Evolutionary conservation across 1,140 invertebrate genomes (phyloP).

Genomic region (Ceratina calcarata): DNA sequence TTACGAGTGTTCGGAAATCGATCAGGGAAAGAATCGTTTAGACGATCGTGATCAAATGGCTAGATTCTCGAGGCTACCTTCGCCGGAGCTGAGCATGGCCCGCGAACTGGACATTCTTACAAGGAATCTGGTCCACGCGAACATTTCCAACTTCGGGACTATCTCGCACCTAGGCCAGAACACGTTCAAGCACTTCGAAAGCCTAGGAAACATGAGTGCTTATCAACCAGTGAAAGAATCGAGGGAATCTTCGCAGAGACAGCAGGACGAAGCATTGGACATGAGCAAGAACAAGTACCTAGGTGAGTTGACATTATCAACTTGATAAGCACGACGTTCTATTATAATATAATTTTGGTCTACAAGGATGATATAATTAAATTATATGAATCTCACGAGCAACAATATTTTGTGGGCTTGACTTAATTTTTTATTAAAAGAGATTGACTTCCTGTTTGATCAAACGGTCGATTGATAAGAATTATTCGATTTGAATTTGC

Average conservation of each 20-base stretch:
- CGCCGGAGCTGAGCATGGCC: slow-evolving; percentile 69
- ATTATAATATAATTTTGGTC: too few relatives aligned
- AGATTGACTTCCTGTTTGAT: too few relatives aligned
- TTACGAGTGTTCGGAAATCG: slow-evolving; percentile 45
- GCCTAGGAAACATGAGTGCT: slow-evolving; percentile 56
- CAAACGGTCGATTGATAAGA: too few relatives aligned
- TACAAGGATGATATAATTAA: too few relatives aligned
- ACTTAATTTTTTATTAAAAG: too few relatives aligned
- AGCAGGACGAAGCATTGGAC: slow-evolving; percentile 78
- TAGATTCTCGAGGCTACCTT: slow-evolving; percentile 63
- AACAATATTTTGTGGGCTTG: too few relatives aligned
- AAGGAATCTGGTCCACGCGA: slow-evolving; percentile 74
- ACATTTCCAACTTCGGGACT: slow-evolving; percentile 68
- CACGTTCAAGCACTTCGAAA: slow-evolving; percentile 69
- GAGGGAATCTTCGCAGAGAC: slow-evolving; percentile 63
- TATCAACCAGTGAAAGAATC: slow-evolving; percentile 70
- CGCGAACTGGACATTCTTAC: slow-evolving; percentile 72
- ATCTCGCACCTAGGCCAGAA: slow-evolving; percentile 60
- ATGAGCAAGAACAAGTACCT: slow-evolving; percentile 80
- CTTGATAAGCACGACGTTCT: not conserved
- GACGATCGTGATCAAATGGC: slow-evolving; percentile 45
- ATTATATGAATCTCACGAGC: too few relatives aligned
- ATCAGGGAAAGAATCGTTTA: slow-evolving; percentile 22
- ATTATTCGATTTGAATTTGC: not conserved
- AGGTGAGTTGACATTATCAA: slow-evolving; percentile 62